Percentiles rank a stretch among this genome's conserved stretches.
phyloP scores from a whole-genome alignment of 2,797 vertebrate genomes.

The Sebastes reedi region DNA sequence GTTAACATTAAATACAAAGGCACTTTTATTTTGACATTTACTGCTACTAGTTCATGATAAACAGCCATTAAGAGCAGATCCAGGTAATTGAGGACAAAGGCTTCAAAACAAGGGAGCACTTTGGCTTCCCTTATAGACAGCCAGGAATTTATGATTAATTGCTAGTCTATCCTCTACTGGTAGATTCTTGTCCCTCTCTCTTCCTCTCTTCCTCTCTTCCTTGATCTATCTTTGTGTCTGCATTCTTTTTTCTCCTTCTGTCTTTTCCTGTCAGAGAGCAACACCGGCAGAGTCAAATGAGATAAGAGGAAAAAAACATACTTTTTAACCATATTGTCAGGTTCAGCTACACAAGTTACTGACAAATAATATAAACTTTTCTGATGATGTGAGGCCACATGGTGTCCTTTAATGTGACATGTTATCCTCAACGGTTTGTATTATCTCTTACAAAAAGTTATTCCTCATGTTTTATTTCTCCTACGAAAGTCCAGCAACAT shows the following conservation, averaged over 20 bases:
- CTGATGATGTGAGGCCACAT: neutral
- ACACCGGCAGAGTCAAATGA: neutral
- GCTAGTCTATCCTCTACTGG: conserved; percentile 60
- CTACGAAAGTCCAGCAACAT: no score
- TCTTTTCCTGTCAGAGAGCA: conserved; percentile 1
- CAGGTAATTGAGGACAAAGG: conserved; percentile 72
- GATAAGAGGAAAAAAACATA: neutral
- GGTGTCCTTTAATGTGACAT: neutral
- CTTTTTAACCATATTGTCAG: neutral
- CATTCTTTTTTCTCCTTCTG: neutral
- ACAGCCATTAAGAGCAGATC: conserved; percentile 68
- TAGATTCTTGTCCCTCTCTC: conserved; percentile 67
- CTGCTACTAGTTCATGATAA: conserved; percentile 58
- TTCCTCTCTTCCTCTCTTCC: conserved; percentile 20
- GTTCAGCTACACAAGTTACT: neutral
- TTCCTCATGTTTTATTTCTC: no score
- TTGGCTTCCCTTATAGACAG: conserved; percentile 73
- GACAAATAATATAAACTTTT: neutral
- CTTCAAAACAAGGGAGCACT: conserved; percentile 76
- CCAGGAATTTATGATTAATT: conserved; percentile 83
- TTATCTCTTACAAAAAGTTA: no score
- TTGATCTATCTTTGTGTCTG: conserved; percentile 17
- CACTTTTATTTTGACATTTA: conserved; percentile 62
- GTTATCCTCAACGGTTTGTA: no score
- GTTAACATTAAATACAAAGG: conserved; percentile 41